phyloP scores from a whole-genome alignment of 1,140 invertebrate species.

The Euura lappo region DNA sequence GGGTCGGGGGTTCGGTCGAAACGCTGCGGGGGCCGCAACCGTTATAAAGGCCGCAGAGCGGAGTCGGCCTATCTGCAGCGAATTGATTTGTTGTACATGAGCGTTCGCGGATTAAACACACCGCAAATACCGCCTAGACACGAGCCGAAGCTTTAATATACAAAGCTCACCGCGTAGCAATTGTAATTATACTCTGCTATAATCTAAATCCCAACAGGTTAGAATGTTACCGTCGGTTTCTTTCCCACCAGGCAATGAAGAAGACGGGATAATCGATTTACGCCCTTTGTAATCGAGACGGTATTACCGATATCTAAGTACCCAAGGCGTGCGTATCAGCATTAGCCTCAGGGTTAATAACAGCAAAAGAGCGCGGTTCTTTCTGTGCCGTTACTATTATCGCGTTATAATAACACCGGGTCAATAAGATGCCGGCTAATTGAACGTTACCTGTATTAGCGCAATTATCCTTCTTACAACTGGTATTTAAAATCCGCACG shows the following conservation, averaged over 20 bases:
- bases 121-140: slow-evolving; percentile 20
- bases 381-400: slow-evolving; percentile 37
- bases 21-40: not conserved
- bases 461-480: slow-evolving; percentile 43
- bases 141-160: slow-evolving; percentile 26
- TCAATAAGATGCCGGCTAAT: slow-evolving; percentile 51
- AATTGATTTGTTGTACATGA: slow-evolving; percentile 43
- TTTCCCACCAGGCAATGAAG: not conserved
- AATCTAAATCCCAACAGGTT: slow-evolving; percentile 58
- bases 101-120: slow-evolving; percentile 39
- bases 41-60: slow-evolving; percentile 9
- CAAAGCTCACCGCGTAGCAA: slow-evolving; percentile 5
- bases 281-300: not conserved
- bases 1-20: slow-evolving; percentile 12
- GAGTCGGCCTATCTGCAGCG: slow-evolving; percentile 17
- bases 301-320: slow-evolving; percentile 28
- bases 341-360: slow-evolving; percentile 35
- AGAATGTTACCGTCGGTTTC: slow-evolving; percentile 43
- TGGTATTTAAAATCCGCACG: slow-evolving; percentile 43
- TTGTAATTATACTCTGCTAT: slow-evolving; percentile 42
- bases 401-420: slow-evolving; percentile 47
- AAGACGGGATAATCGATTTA: too few relatives aligned
- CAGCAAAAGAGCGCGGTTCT: slow-evolving; percentile 27
- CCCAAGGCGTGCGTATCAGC: slow-evolving; percentile 31
- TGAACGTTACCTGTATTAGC: slow-evolving; percentile 40